Conservation (phyloP, 2,888 invertebrate genomes). For the Meteorus cinctellus region DNA sequence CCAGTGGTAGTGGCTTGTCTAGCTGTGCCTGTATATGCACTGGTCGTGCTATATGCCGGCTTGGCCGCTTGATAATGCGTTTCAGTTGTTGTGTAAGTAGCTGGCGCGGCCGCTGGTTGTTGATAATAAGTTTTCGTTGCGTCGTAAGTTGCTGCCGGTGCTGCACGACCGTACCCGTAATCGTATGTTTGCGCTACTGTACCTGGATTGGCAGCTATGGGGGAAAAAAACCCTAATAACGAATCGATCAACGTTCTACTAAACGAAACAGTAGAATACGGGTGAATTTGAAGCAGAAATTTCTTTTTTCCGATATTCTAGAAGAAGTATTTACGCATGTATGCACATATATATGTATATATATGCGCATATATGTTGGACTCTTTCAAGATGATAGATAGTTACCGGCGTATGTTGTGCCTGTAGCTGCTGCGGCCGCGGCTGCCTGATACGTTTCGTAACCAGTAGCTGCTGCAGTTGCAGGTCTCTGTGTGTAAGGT, state of each 20-base stretch:
- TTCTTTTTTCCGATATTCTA: neutral
- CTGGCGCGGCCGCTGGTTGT: conserved; percentile 83
- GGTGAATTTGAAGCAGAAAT: neutral
- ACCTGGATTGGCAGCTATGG: conserved; percentile 68
- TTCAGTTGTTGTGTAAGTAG: conserved; percentile 80
- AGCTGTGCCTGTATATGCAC: conserved; percentile 80
- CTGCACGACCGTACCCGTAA: conserved; percentile 80
- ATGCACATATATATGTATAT: too few species aligned
- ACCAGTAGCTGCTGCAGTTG: conserved; percentile 84
- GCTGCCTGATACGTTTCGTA: conserved; percentile 85
- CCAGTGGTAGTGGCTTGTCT: conserved; percentile 74
- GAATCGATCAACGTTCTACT: conserved; percentile 55
- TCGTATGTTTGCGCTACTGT: conserved; percentile 80
- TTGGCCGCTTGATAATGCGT: conserved; percentile 80
- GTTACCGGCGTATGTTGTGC: conserved; percentile 79
- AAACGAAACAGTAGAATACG: conserved; percentile 35
- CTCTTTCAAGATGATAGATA: conserved; percentile 29
- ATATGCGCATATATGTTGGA: too few species aligned
- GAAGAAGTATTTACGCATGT: neutral
- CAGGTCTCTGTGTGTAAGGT: conserved; percentile 87
- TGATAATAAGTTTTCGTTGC: conserved; percentile 89
- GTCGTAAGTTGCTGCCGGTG: conserved; percentile 83
- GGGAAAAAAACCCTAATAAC: conserved; percentile 56
- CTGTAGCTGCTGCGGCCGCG: conserved; percentile 86
- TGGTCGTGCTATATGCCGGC: conserved; percentile 82